phyloP scores from a whole-genome alignment of 2,797 vertebrate genomes.

The Cyprinella venusta region DNA sequence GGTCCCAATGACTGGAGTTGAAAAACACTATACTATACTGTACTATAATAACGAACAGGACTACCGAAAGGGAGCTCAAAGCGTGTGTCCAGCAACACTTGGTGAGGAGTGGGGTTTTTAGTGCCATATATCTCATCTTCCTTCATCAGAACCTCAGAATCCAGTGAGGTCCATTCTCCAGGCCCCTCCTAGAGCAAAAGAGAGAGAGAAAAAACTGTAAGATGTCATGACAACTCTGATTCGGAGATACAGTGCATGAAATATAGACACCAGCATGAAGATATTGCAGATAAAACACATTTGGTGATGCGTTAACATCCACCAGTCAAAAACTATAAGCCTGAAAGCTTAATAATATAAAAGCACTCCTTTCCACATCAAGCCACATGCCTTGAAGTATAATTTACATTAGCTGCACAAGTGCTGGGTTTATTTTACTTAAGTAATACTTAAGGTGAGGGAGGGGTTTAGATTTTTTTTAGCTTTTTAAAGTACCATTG shows the following conservation, averaged over 20 bases:
- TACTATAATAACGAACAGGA: not conserved
- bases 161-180: constrained; percentile 90
- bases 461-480: not conserved
- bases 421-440: not conserved
- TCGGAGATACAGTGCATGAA: not conserved
- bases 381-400: not conserved
- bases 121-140: constrained; percentile 95
- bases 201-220: constrained; percentile 26
- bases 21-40: not conserved
- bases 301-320: not conserved
- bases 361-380: not conserved
- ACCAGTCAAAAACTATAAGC: not conserved
- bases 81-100: constrained; percentile 92
- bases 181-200: constrained; percentile 85
- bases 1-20: not conserved
- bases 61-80: constrained; percentile 95
- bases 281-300: not conserved
- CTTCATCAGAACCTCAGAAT: constrained; percentile 93
- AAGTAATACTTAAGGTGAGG: not conserved
- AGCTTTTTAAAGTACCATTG: not conserved
- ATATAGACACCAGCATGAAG: not conserved
- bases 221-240: not conserved
- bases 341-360: not conserved
- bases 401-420: not conserved
- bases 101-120: constrained; percentile 90